Evolutionary conservation across 1,140 invertebrate genomes (phyloP).

Genomic region (Euura lappo): DNA sequence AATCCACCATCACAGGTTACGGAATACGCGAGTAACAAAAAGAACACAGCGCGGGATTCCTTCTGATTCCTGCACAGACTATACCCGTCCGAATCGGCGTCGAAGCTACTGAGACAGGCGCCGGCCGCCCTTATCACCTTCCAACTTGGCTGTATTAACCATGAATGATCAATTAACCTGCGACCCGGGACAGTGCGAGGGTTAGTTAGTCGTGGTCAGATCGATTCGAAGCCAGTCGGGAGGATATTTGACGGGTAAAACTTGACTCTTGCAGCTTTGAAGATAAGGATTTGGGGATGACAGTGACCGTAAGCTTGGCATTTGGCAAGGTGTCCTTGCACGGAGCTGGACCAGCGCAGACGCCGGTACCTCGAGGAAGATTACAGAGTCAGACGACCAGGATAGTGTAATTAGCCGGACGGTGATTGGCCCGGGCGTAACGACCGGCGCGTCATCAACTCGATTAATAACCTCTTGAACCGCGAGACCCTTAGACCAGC

Average conservation of each 20-base stretch:
- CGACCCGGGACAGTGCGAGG: conserved; percentile 15
- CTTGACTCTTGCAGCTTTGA: no score
- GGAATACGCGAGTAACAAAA: no score
- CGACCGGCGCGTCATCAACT: neutral
- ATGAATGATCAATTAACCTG: conserved; percentile 60
- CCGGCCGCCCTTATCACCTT: conserved; percentile 36
- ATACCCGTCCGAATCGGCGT: no score
- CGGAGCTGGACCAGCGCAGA: neutral
- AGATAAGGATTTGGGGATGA: no score
- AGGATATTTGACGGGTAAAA: neutral
- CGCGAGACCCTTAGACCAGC: neutral
- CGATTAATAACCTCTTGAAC: neutral
- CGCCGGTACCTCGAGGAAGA: neutral
- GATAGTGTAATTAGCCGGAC: conserved; percentile 2
- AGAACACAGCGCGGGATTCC: no score
- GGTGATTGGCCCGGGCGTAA: neutral
- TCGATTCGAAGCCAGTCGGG: neutral
- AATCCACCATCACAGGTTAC: no score
- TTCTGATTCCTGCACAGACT: no score
- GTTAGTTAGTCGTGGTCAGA: neutral
- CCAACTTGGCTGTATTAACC: conserved; percentile 53
- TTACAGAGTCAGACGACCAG: neutral
- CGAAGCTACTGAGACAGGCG: conserved; percentile 3
- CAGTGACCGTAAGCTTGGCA: no score
- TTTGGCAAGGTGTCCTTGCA: no score